phyloP scores from a whole-genome alignment of 2,113 vertebrate genomes.

The Pongo abelii region DNA sequence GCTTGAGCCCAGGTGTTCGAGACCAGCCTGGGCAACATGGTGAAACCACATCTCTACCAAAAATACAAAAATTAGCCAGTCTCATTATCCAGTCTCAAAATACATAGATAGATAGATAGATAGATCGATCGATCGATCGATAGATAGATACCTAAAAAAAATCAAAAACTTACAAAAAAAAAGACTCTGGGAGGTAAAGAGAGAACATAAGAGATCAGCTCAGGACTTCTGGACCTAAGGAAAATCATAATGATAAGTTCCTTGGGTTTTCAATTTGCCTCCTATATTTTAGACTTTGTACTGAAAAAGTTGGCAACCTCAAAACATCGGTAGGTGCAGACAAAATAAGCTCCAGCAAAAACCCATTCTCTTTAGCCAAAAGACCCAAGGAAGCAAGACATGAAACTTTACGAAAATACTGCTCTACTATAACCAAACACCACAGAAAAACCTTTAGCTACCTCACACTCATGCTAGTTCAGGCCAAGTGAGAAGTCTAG shows the following conservation, averaged over 20 bases:
- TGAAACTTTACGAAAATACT: background rate
- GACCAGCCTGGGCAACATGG: no score
- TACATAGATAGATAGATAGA: no score
- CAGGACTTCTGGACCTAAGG: background rate
- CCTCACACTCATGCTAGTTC: background rate
- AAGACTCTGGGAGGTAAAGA: no score
- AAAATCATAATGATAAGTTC: background rate
- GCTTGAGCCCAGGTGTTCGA: no score
- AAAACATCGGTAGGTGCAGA: background rate
- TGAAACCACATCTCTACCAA: no score
- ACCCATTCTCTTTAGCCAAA: background rate
- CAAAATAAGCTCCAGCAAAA: background rate
- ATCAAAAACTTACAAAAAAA: no score
- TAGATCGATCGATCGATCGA: no score
- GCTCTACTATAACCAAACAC: background rate
- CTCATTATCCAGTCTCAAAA: no score
- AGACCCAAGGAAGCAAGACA: background rate
- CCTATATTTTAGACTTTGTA: background rate
- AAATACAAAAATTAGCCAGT: no score
- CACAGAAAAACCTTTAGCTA: background rate
- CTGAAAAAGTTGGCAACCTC: background rate
- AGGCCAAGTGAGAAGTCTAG: background rate
- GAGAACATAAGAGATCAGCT: background rate
- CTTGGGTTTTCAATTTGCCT: background rate
- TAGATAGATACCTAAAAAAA: no score